Evolutionary conservation across 2,797 vertebrate species (phyloP).

Genomic region (Chromis chromis): DNA sequence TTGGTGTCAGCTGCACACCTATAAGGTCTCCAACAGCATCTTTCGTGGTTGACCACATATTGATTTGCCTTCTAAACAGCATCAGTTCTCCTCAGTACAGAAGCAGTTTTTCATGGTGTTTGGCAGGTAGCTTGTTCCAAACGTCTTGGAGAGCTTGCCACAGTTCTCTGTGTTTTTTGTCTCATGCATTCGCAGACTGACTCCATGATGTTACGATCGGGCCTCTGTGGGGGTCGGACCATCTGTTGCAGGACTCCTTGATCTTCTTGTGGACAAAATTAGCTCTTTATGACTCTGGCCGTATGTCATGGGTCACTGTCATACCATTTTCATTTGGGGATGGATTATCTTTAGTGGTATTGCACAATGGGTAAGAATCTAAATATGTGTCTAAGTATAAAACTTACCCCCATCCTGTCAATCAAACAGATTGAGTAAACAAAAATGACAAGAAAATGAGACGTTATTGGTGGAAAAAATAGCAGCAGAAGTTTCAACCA

Average conservation of each 20-base stretch:
- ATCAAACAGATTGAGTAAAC: background rate
- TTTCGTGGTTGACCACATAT: too few species aligned
- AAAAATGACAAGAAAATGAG: background rate
- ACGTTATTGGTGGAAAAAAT: slow-evolving; percentile 14
- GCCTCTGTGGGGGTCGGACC: background rate
- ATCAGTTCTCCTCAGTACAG: background rate
- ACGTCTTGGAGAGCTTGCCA: background rate
- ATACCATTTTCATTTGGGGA: background rate
- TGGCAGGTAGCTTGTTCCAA: background rate
- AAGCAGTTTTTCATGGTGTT: background rate
- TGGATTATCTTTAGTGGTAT: background rate
- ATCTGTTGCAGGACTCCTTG: slow-evolving; percentile 12
- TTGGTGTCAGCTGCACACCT: too few species aligned
- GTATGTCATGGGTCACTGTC: background rate
- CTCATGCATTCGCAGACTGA: background rate
- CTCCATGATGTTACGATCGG: slow-evolving; percentile 1
- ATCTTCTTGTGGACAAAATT: slow-evolving; percentile 4
- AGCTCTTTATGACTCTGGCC: slow-evolving; percentile 2
- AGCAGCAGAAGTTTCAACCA: background rate
- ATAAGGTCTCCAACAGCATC: too few species aligned
- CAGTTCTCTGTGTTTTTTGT: background rate
- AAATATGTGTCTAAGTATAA: background rate
- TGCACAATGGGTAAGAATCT: background rate
- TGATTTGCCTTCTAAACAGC: background rate
- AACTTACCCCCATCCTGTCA: too few species aligned